Base-by-base conservation (phyloP, 1,140 invertebrate genomes). In the Drosophila ogumai region DNA sequence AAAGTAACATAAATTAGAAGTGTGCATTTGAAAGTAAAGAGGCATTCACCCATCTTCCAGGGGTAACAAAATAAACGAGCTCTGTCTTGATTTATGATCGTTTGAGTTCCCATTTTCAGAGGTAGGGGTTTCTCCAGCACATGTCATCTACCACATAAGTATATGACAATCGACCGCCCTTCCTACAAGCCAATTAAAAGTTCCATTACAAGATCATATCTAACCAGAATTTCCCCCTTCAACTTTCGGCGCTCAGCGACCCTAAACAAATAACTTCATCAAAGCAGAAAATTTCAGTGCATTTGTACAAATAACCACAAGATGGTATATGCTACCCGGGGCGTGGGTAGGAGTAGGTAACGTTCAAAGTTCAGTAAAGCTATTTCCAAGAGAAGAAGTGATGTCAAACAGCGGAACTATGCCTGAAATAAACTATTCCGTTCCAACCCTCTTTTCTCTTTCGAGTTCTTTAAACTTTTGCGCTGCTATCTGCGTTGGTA, bases 261-360 rank as follows among this genome's bases (percentile, higher is more conserved):
- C 81, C 81, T 52, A 81, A 61, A 80, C 67, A 81, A 86, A 79
- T 77, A 86, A 81, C 82, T 86, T 86, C 82, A 85, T 78, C 82
- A 81, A 68, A 67, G 82, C 74, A 68, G 50, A 67, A 76, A 76
- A 77, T 58, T 77, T 77, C 63, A 44, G 56, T 40, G 63, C 73
- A 77, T 67, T 76, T 75, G 74, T 77, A 77, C 63, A 76, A 68
- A 77, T 60, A 77, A 59, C 74, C 43, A 50, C 43, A 55, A 77
- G 56, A 66, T 50, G 44, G 50, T 59, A 32, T 75, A 58, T 56
- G 52, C 63, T 54, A 49, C 56, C 38, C 49, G 43, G 72, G 40
- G 72, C 41, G 59, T 55, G 44, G 64, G 31, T 15, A 32, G 56
- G 56, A 32, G 10, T 49, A 31, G 19, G n/a, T 49, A 55, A 56